Evolutionary conservation across 2,113 vertebrate species (phyloP), one percentile per base, ranked within the genome.

Genomic region (Erpornis zantholeuca): DNA sequence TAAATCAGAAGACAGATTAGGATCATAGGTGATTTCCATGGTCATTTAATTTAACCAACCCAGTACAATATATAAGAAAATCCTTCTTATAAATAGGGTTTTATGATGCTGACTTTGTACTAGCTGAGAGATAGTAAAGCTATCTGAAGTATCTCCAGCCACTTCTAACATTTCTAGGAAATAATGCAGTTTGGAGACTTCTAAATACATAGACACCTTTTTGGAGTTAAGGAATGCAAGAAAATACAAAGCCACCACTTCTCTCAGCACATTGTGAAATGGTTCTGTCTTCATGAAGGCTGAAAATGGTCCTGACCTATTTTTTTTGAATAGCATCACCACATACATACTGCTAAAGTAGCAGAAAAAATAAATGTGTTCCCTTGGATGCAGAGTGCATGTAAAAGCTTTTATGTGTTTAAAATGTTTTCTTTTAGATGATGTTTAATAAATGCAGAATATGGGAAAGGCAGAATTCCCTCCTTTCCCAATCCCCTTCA

Each of bases 361-460:
- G 65, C 76, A 95, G 80, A 90, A 96, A 92, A 91, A 88, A 79
- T 53, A 84, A 92, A 89, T 71, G 42, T 57, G 65, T 82, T 96
- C 90, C 92, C 83, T 94, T 96, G 88, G 93, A 95, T 91, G 90
- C 72, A 94, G 65, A 95, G 86, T 93, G 90, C 88, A 72, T 91
- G 88, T 95, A 86, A 96, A 96, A 95, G 92, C 80, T 94, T 93
- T 95, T 93, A 90, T 42, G 69, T 78, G 72, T 92, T 93, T 90
- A 94, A 96, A 96, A 94, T 69, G 40, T 60, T 88, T 95, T 88
- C 66, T 88, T 94, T 93, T 65, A 82, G 61, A 63, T 57, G 21
- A 88, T 90, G 75, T 91, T 94, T 94, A 92, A 95, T 92, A 96
- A 95, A 92, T 96, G 89, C 63, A 82, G 92, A 93, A 65, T 88